Evolutionary conservation across 1,140 invertebrate genomes (phyloP).

Genomic region (Ectropis grisescens): DNA sequence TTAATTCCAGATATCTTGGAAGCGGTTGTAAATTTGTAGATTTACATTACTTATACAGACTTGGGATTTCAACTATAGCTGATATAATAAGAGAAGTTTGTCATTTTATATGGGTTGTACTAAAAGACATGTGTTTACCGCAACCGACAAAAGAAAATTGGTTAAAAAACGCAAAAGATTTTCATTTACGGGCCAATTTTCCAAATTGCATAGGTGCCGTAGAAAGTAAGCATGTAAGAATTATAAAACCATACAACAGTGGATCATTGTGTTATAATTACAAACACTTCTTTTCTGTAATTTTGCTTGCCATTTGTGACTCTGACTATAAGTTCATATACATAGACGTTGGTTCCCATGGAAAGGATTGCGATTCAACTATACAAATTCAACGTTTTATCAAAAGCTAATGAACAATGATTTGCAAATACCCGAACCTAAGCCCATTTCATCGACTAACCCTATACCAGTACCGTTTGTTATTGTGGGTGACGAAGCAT

Average conservation of each 20-base stretch:
- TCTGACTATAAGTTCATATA: slow-evolving; percentile 1
- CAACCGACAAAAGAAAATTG: slow-evolving; percentile 1
- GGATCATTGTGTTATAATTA: slow-evolving; percentile 2
- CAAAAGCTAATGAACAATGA: slow-evolving; percentile 7
- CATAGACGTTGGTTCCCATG: slow-evolving; percentile 1
- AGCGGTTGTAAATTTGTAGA: background rate
- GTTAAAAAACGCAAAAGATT: slow-evolving; percentile 2
- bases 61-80: slow-evolving; percentile 2
- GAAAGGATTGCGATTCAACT: background rate
- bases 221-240: slow-evolving; percentile 2
- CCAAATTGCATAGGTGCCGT: slow-evolving; percentile 2
- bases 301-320: slow-evolving; percentile 3
- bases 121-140: slow-evolving; percentile 2
- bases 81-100: background rate
- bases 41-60: slow-evolving; percentile 1
- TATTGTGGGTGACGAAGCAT: slow-evolving; percentile 63
- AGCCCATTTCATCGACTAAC: slow-evolving; percentile 10
- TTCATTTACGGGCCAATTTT: slow-evolving; percentile 4
- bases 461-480: slow-evolving; percentile 16
- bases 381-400: background rate
- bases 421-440: slow-evolving; percentile 13
- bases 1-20: background rate
- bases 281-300: slow-evolving; percentile 2
- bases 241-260: slow-evolving; percentile 2
- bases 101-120: slow-evolving; percentile 1